Evolutionary conservation across 2,888 invertebrate genomes (phyloP), one percentile per base, ranked within the genome.

Genomic region (Hartigia nigra): DNA sequence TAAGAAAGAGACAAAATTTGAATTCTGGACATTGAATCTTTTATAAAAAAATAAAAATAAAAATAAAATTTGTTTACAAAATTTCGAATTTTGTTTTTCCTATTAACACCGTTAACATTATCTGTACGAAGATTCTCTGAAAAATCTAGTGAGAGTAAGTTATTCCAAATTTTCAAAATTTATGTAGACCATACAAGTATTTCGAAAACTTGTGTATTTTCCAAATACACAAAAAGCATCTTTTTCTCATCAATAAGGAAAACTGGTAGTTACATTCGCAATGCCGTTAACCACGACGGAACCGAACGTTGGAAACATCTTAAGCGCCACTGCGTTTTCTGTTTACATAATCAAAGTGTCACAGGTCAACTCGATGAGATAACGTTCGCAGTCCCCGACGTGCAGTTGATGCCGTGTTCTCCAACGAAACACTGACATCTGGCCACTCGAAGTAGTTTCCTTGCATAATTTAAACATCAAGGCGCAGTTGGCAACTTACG

Each of bases 361-460:
- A 90, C 86, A 91, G 91, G 91, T 91, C 90, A 89, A 86, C 76
- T 84, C 84, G 87, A 91, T 88, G 89, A 88, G 91, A 91, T 91
- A 91, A 79, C 84, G 83, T 81, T 80, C 81, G 82, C 85, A 84
- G 84, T 83, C 83, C 80, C 77, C 84, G 84, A 83, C 82, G 85
- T 87, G 84, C 90, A 91, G 90, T 91, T 85, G 84, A 82, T 83
- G 85, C 82, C 86, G 87, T 85, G 88, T 88, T 87, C 89, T 86
- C 82, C 85, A 80, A 84, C 83, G 85, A 85, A 85, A 85, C 85
- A 82, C 80, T 81, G 80, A 79, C 81, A 81, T 75, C 35, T 77
- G 69, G 34, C 39, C 31, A 23, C 75, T 9, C 23, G 4, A 74
- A 74, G 37, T 37, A 31, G 31, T 70, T 70, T 37, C 72, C n/a